These are phyloP conservation scores for Chanos chanos DNA, from an alignment of 2,797 vertebrate species.

Conservation along the genomic window DNA sequence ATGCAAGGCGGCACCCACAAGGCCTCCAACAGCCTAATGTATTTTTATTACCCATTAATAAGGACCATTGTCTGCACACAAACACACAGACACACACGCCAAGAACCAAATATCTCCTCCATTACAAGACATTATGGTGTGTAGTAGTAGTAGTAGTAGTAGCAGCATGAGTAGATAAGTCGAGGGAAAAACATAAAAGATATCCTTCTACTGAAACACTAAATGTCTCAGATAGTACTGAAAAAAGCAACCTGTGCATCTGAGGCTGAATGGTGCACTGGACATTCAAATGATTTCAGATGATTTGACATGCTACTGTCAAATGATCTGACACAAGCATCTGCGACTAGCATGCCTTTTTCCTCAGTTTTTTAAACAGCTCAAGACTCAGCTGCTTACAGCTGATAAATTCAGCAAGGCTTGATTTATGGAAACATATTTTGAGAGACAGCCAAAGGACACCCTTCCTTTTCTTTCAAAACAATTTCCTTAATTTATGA, in stretches of 20 bases:
- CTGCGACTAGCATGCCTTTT: too few relatives aligned
- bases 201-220: too few relatives aligned
- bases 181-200: background rate
- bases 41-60: conserved; percentile 28
- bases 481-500: too few relatives aligned
- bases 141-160: too few relatives aligned
- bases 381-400: too few relatives aligned
- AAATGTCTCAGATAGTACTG: background rate
- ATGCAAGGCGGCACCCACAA: conserved; percentile 22
- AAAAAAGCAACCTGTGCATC: conserved; percentile 21
- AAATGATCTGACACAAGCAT: too few relatives aligned
- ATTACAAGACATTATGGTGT: conserved; percentile 18
- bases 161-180: background rate
- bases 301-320: too few relatives aligned
- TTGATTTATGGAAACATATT: conserved; percentile 9
- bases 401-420: conserved; percentile 6
- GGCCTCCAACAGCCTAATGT: conserved; percentile 9
- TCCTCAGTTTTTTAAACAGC: too few relatives aligned
- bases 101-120: conserved; percentile 8
- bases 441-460: too few relatives aligned
- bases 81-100: conserved; percentile 5
- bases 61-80: conserved; percentile 9
- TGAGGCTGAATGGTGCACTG: background rate
- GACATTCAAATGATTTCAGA: conserved; percentile 4
- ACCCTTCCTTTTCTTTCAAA: too few relatives aligned